These are phyloP conservation scores for Montipora efflorescens DNA, from an alignment of 64 coral and sea anemone species.

Conservation along the genomic window DNA sequence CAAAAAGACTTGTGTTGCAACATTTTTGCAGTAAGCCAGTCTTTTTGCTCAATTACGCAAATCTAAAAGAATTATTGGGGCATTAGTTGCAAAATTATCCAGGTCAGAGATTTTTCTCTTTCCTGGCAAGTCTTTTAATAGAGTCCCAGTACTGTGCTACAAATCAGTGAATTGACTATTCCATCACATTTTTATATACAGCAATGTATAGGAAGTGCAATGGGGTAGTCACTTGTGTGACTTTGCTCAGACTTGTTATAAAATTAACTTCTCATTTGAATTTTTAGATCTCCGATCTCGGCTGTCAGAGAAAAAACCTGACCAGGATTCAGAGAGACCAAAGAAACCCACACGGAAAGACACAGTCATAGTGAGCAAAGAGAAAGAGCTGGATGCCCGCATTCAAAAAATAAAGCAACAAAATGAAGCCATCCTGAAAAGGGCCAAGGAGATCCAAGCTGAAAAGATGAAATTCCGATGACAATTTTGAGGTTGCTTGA, in stretches of 20 bases:
- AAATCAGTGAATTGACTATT: no score
- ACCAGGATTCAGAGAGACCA: neutral
- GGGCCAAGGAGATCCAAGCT: conserved; percentile 37
- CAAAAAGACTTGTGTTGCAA: no score
- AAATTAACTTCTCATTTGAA: neutral
- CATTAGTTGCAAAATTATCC: no score
- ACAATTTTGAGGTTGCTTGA: neutral
- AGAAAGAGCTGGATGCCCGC: conserved; percentile 33
- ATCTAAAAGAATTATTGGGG: no score
- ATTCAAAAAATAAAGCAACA: conserved; percentile 31
- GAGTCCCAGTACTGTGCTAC: no score
- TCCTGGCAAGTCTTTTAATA: no score
- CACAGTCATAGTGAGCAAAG: neutral
- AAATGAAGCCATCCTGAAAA: conserved; percentile 33
- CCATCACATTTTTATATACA: no score
- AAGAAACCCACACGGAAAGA: neutral
- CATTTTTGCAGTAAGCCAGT: no score
- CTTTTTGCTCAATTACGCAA: no score
- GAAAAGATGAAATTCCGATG: conserved; percentile 38
- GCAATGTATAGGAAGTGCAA: no score
- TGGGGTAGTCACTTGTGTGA: neutral
- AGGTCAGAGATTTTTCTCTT: no score
- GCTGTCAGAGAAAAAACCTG: conserved; percentile 10
- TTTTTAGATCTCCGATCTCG: conserved; percentile 33
- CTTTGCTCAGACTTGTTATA: neutral